These are phyloP conservation scores for Dascillus cervinus DNA, from an alignment of 2,888 invertebrate species.

Conservation along the genomic window DNA sequence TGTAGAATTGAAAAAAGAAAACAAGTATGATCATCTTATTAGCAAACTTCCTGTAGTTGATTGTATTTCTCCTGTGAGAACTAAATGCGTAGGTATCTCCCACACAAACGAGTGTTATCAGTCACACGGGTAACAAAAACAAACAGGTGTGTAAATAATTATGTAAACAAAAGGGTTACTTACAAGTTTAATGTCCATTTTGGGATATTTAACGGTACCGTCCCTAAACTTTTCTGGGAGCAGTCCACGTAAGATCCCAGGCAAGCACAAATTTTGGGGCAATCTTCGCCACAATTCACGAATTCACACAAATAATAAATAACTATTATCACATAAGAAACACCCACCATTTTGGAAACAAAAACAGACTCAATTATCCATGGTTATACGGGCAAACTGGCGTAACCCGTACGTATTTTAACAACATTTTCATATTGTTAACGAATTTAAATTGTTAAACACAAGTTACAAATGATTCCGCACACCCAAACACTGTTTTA, in stretches of 20 bases:
- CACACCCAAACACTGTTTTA: constrained; percentile 6
- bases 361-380: constrained; percentile 32
- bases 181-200: constrained; percentile 71
- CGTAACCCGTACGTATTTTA: constrained; percentile 16
- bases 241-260: constrained; percentile 69
- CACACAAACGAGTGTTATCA: too few species aligned
- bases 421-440: constrained; percentile 15
- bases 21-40: too few species aligned
- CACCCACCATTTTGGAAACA: constrained; percentile 45
- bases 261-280: constrained; percentile 65
- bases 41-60: too few species aligned
- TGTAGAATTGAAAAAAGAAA: too few species aligned
- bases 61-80: too few species aligned
- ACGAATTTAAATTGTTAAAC: constrained; percentile 2
- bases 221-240: constrained; percentile 59
- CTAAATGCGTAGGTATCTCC: too few species aligned
- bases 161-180: constrained; percentile 38
- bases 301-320: constrained; percentile 24
- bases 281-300: constrained; percentile 40
- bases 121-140: constrained; percentile 15
- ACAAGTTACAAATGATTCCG: constrained; percentile 2
- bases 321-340: constrained; percentile 33
- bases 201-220: constrained; percentile 64
- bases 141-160: constrained; percentile 22
- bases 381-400: constrained; percentile 30